A percentile compares a stretch with the other conserved stretches of the same genome.
These are phyloP conservation scores for Benthosema pterotum DNA, from an alignment of 2,797 vertebrate species.

Conservation along the genomic window DNA sequence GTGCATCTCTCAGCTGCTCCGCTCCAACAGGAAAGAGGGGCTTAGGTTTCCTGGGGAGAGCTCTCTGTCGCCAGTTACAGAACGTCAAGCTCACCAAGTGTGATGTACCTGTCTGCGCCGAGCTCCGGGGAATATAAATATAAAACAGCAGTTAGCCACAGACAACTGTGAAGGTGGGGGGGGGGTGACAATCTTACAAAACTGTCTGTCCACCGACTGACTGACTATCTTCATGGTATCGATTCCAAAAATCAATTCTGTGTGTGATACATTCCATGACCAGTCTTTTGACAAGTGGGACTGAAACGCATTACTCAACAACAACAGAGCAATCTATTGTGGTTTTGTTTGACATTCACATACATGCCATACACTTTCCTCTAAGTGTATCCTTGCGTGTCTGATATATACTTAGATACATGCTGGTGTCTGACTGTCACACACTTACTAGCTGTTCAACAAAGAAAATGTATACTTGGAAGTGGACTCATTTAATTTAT, in stretches of 20 bases:
- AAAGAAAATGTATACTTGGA: too few relatives aligned
- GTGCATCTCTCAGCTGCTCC: slow-evolving; percentile 66
- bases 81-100: slow-evolving; percentile 37
- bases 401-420: too few relatives aligned
- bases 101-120: slow-evolving; percentile 52
- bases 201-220: background rate
- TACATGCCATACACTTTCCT: too few relatives aligned
- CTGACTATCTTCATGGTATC: background rate
- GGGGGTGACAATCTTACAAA: background rate
- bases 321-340: background rate
- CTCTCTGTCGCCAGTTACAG: slow-evolving; percentile 75
- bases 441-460: too few relatives aligned
- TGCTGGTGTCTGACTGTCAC: too few relatives aligned
- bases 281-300: background rate
- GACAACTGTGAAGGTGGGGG: slow-evolving; percentile 4
- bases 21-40: slow-evolving; percentile 64
- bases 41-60: slow-evolving; percentile 75
- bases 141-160: slow-evolving; percentile 15
- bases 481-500: too few relatives aligned
- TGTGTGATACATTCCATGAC: background rate
- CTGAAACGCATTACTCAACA: background rate
- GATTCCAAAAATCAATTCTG: too few relatives aligned
- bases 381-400: too few relatives aligned
- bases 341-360: too few relatives aligned
- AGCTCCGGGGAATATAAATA: background rate